Evolutionary conservation across 2,797 vertebrate species (phyloP).

Genomic region (Uromys caudimaculatus): DNA sequence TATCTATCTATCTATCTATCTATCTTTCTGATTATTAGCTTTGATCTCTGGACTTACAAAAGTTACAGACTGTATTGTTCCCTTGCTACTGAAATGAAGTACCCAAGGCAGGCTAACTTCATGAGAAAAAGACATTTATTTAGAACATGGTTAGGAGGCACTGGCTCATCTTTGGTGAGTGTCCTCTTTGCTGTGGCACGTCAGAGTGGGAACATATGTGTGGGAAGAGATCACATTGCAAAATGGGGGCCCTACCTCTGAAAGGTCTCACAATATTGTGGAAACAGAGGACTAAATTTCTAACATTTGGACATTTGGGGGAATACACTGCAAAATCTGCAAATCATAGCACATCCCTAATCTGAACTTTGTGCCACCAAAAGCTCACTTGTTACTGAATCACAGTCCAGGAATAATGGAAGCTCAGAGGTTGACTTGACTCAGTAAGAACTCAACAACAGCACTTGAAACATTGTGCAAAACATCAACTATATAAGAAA

Average conservation of each 20-base stretch:
- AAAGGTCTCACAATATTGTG: not conserved
- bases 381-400: not conserved
- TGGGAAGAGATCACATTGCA: not conserved
- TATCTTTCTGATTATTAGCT: not conserved
- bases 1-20: not conserved
- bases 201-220: not conserved
- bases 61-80: not conserved
- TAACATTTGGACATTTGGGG: not conserved
- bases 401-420: not conserved
- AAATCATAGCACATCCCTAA: too few species aligned
- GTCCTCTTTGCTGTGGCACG: not conserved
- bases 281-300: not conserved
- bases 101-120: not conserved
- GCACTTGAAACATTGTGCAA: not conserved
- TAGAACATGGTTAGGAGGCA: not conserved
- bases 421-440: not conserved
- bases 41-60: not conserved
- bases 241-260: not conserved
- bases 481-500: not conserved
- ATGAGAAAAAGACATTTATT: not conserved
- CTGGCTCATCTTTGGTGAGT: not conserved
- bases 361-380: not conserved
- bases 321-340: not conserved
- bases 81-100: not conserved
- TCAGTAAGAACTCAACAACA: not conserved